Evolutionary conservation across 2,888 invertebrate species (phyloP).

Genomic region (Mantis religiosa): DNA sequence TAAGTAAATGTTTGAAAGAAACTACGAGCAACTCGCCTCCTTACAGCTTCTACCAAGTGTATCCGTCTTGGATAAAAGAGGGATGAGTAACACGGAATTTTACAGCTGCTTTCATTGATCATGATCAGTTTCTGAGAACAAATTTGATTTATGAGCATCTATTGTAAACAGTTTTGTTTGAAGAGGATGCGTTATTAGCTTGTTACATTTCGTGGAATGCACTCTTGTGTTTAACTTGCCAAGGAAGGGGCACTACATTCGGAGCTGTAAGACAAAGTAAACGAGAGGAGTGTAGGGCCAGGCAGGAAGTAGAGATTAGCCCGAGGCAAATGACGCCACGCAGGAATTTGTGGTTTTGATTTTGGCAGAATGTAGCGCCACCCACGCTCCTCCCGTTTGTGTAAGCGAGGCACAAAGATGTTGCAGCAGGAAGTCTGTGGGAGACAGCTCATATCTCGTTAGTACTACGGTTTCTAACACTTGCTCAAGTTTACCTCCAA

Average conservation of each 20-base stretch:
- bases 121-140: neutral
- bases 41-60: too few species aligned
- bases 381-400: neutral
- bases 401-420: neutral
- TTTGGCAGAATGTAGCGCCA: neutral
- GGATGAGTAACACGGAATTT: too few species aligned
- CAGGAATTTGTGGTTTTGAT: neutral
- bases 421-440: neutral
- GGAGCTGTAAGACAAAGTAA: neutral
- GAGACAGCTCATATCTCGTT: neutral
- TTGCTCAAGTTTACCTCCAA: neutral
- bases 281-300: neutral
- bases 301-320: neutral
- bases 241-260: neutral
- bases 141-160: neutral
- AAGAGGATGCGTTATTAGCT: neutral
- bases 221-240: neutral
- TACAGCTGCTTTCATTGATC: too few species aligned
- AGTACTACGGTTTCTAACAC: neutral
- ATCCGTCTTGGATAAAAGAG: too few species aligned
- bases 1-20: too few species aligned
- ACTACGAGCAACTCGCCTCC: too few species aligned
- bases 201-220: neutral
- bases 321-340: neutral
- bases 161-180: neutral